Evolutionary conservation across 2,797 vertebrate species (phyloP), one percentile per base, ranked within the genome.

Genomic region (Clangula hyemalis): DNA sequence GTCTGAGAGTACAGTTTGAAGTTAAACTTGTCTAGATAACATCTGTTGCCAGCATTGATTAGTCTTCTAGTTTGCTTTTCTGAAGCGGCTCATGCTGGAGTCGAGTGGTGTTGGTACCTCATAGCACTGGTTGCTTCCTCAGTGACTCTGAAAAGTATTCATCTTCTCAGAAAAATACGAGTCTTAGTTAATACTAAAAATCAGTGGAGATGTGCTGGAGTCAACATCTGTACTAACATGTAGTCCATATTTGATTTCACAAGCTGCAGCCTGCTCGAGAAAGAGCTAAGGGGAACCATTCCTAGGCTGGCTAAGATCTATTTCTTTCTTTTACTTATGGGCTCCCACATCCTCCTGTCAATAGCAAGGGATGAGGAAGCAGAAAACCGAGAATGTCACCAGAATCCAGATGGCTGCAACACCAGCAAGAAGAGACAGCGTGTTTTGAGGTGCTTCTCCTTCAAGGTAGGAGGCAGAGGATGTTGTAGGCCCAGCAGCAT

Each of bases 1-100:
- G 85, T 79, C 80, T 89, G 84, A 84, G 85, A 79, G 38, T 62
- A 65, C 68, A 20, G 69, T 93, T 94, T 89, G 72, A 89, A 87
- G 72, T 73, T 94, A 27, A 85, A 65, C 78, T 87, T 64, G 83
- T 83, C 65, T 89, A 83, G 87, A 74, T 81, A 64, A 51, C 60
- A 70, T 53, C 60, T 66, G 41, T n/a, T 92, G 72, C 69, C 92
- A 41, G 77, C 70, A 65, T 49, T 27, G 17, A 30, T 92, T 62
- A 20, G 51, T 73, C 34, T 38, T 80, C 80, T 88, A 19, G 85
- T 87, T 39, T 14, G 82, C 85, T 64, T 76, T 47, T 49, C 64
- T 90, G 58, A 74, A 85, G n/a, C 38, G 10, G 53, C 64, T 43
- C n/a, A 39, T 3, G 2, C 69, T 83, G 91, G n/a, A 73, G 20